Conservation (phyloP, 2,797 vertebrate genomes). For the Myotis vivesi region DNA sequence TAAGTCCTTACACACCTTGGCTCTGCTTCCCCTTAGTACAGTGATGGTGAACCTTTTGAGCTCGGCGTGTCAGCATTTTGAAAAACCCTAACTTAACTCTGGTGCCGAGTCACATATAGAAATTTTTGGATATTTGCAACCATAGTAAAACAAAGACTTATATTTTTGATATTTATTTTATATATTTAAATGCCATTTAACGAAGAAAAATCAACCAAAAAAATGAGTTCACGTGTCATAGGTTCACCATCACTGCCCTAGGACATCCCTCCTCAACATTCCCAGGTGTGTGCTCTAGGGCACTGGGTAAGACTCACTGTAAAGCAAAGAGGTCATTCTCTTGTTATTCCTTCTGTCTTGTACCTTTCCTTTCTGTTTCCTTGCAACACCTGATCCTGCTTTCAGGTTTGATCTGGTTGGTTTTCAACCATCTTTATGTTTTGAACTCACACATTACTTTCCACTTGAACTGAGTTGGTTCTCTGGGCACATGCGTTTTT, state of each 20-base stretch:
- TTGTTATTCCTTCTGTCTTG: not conserved
- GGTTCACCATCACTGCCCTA: not conserved
- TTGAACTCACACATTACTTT: not conserved
- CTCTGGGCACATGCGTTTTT: not conserved
- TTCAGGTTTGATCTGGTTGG: not conserved
- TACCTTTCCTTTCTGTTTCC: not conserved
- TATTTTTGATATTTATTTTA: no score
- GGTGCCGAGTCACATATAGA: no score
- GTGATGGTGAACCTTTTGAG: no score
- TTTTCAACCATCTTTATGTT: constrained; percentile 5
- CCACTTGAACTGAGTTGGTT: not conserved
- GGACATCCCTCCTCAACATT: not conserved
- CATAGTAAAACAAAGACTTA: no score
- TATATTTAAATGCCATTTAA: no score
- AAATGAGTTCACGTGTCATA: no score
- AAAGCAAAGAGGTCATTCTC: not conserved
- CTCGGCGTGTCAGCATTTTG: no score
- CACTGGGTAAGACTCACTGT: not conserved
- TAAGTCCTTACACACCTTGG: not conserved
- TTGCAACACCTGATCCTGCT: not conserved
- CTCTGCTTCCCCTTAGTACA: not conserved
- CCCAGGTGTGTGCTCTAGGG: not conserved
- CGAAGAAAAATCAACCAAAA: no score
- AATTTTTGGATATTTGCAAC: no score
- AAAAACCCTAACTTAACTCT: no score